A percentile compares a stretch with the other conserved stretches of the same genome.
Conservation (phyloP, 2,888 invertebrate genomes). For the Hermodice carunculata region DNA sequence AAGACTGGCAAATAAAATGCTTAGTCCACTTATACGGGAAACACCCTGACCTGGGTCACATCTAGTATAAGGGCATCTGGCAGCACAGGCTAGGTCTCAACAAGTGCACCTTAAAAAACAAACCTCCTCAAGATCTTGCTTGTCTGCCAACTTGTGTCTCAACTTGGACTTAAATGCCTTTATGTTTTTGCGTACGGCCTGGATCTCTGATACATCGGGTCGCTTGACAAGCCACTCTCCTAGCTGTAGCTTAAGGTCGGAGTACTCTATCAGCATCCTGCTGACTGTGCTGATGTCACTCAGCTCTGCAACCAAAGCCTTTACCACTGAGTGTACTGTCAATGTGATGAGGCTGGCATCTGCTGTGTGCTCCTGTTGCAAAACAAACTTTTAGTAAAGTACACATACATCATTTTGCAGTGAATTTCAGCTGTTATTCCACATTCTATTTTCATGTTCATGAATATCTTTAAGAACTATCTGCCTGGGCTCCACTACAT, state of each 20-base stretch:
- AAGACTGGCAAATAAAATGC: too few relatives aligned
- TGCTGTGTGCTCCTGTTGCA: too few relatives aligned
- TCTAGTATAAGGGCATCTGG: background rate
- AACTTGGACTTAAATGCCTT: slow-evolving; percentile 57
- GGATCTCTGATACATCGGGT: slow-evolving; percentile 49
- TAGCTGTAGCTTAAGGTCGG: slow-evolving; percentile 42
- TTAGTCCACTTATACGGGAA: too few relatives aligned
- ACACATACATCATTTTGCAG: too few relatives aligned
- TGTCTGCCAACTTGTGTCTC: slow-evolving; percentile 60
- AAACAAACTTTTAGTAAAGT: too few relatives aligned
- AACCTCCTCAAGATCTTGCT: slow-evolving; percentile 62
- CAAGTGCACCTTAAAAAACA: background rate
- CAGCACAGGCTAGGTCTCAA: background rate
- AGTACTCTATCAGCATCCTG: slow-evolving; percentile 28
- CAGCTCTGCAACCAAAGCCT: too few relatives aligned
- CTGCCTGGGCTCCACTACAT: too few relatives aligned
- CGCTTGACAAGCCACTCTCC: slow-evolving; percentile 54
- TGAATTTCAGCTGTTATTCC: too few relatives aligned
- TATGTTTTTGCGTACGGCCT: slow-evolving; percentile 48
- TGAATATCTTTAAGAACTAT: too few relatives aligned
- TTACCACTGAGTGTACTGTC: too few relatives aligned
- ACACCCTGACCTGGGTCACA: background rate
- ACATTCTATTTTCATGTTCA: too few relatives aligned
- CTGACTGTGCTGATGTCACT: slow-evolving; percentile 47
- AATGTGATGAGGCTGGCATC: too few relatives aligned